Conservation (phyloP, 2,113 vertebrate species). For the Rattus rattus region DNA sequence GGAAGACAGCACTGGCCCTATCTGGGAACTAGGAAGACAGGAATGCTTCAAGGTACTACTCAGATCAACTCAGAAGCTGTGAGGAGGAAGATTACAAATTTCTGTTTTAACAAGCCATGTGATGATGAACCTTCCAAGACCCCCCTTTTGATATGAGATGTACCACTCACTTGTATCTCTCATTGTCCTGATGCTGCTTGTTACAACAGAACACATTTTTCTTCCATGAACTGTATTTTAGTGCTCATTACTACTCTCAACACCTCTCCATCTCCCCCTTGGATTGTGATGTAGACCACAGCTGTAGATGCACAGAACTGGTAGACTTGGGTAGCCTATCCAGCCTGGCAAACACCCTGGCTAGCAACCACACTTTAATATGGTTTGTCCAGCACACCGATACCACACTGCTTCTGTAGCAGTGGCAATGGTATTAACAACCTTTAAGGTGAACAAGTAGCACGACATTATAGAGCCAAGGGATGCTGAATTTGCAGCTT, state of each 20-base stretch:
- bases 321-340: neutral
- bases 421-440: constrained; percentile 17
- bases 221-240: no score
- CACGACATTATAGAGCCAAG: neutral
- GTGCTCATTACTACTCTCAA: neutral
- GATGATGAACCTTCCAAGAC: neutral
- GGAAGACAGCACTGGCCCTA: neutral
- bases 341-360: neutral
- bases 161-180: neutral
- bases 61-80: neutral
- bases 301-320: neutral
- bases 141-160: neutral
- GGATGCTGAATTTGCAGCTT: constrained; percentile 49
- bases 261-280: neutral
- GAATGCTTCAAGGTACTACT: neutral
- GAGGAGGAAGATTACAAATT: neutral
- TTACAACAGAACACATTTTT: neutral
- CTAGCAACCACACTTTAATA: neutral
- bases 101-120: neutral
- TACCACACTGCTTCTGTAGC: neutral
- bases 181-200: neutral
- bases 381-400: neutral
- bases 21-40: neutral
- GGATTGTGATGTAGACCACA: neutral
- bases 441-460: constrained; percentile 52